Conservation (phyloP, 1,140 invertebrate species). For the Drosophila nigrodunni region DNA sequence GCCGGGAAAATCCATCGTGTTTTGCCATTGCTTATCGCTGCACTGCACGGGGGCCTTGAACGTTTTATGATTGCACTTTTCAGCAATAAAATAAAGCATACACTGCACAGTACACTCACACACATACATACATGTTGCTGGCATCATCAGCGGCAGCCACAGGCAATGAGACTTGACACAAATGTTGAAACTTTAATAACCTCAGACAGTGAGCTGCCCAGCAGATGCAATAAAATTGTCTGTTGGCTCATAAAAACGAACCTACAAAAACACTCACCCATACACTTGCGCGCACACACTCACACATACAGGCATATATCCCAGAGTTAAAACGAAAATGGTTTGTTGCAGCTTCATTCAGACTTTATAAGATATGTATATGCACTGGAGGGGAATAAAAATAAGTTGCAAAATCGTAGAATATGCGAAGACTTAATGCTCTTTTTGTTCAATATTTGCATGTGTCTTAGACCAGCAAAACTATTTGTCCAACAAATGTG, state of each 20-base stretch:
- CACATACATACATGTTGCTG: conserved; percentile 13
- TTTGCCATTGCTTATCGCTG: conserved; percentile 28
- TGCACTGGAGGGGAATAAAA: neutral
- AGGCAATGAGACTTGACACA: conserved; percentile 64
- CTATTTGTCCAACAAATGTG: too few relatives aligned
- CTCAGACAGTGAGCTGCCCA: conserved; percentile 59
- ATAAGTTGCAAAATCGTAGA: neutral
- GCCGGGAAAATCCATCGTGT: neutral
- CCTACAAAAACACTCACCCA: conserved; percentile 13
- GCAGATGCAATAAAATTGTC: conserved; percentile 73
- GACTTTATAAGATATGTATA: conserved; percentile 11
- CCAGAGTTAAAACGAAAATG: conserved; percentile 21
- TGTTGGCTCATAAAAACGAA: conserved; percentile 67
- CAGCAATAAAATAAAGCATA: conserved; percentile 69
- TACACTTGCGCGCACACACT: neutral
- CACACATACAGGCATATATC: neutral
- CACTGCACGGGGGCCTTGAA: conserved; percentile 60
- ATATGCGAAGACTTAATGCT: neutral
- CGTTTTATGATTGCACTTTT: conserved; percentile 81
- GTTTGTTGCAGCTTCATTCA: conserved; percentile 19
- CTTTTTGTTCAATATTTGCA: neutral
- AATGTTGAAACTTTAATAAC: conserved; percentile 76
- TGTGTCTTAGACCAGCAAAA: too few relatives aligned
- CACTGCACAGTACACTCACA: conserved; percentile 8
- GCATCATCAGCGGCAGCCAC: conserved; percentile 38